A percentile compares a stretch with the other conserved stretches of the same genome.
These are phyloP conservation scores for Zootermopsis nevadensis DNA, from an alignment of 2,888 invertebrate genomes.

Conservation along the genomic window DNA sequence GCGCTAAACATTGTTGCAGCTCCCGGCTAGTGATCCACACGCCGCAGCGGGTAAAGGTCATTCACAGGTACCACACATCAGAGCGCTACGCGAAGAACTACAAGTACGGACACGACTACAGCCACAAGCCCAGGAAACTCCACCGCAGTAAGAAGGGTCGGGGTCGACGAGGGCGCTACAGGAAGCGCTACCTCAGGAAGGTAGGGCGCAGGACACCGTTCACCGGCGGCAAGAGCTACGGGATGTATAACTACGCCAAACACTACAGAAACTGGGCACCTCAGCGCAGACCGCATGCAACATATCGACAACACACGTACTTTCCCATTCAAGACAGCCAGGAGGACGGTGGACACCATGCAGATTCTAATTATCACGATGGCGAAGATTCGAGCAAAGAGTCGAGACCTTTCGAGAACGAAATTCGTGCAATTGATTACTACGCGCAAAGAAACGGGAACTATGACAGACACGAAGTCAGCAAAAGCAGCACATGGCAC, in stretches of 20 bases:
- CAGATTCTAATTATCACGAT: background rate
- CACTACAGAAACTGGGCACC: slow-evolving; percentile 46
- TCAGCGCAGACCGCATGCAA: background rate
- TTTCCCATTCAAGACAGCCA: background rate
- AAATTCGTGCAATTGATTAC: background rate
- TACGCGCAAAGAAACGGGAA: background rate
- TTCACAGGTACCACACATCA: slow-evolving; percentile 48
- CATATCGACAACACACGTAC: background rate
- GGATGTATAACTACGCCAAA: slow-evolving; percentile 46
- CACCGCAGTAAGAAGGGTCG: slow-evolving; percentile 9
- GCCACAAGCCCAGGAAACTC: background rate
- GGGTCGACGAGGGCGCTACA: slow-evolving; percentile 25
- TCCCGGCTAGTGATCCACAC: slow-evolving; percentile 47
- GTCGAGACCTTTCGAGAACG: background rate
- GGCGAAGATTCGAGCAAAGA: slow-evolving; percentile 5
- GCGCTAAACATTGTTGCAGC: slow-evolving; percentile 14
- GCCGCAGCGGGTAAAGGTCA: slow-evolving; percentile 47
- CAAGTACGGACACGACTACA: slow-evolving; percentile 31
- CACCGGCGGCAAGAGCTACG: slow-evolving; percentile 44
- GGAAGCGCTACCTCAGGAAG: slow-evolving; percentile 32
- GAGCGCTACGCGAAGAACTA: slow-evolving; percentile 47
- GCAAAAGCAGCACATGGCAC: background rate
- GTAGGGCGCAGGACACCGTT: slow-evolving; percentile 5
- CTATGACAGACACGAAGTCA: background rate
- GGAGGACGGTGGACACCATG: background rate